Conservation (phyloP, 1,140 invertebrate species). For the Drosophila pectinifera region DNA sequence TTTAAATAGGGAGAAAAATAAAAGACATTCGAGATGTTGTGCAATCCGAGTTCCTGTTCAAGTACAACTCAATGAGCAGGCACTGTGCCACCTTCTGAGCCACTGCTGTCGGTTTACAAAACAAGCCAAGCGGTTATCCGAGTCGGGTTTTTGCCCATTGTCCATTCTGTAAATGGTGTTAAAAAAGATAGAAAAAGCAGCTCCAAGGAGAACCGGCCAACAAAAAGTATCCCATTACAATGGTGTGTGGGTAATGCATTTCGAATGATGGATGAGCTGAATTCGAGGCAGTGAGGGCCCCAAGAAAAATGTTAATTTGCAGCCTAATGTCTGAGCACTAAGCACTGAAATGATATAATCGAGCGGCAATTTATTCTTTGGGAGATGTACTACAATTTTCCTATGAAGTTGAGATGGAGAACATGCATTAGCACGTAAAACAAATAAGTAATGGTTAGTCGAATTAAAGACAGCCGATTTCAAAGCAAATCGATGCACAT, state of each 20-base stretch:
- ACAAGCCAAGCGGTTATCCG: conserved; percentile 40
- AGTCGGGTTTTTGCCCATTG: conserved; percentile 53
- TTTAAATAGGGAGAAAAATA: conserved; percentile 18
- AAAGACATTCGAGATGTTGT: conserved; percentile 37
- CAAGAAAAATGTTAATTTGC: conserved; percentile 7
- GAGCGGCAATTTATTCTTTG: background rate
- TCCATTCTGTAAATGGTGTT: conserved; percentile 50
- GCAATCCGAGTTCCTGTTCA: conserved; percentile 63
- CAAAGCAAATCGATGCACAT: conserved; percentile 3
- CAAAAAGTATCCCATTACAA: conserved; percentile 48
- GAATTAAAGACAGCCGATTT: background rate
- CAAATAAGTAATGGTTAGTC: conserved; percentile 1
- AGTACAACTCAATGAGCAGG: conserved; percentile 52
- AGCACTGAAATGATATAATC: conserved; percentile 7
- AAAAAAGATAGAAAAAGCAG: conserved; percentile 46
- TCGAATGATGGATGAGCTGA: conserved; percentile 43
- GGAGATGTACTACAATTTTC: background rate
- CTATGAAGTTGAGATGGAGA: background rate
- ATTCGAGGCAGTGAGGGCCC: conserved; percentile 30
- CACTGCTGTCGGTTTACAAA: conserved; percentile 34
- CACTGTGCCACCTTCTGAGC: conserved; percentile 18
- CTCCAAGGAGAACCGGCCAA: conserved; percentile 54
- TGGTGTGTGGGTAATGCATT: conserved; percentile 37
- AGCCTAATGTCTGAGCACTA: conserved; percentile 12
- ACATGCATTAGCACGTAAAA: background rate